Base-by-base conservation (phyloP, 2,113 vertebrate species). In the Ciconia stormi region DNA sequence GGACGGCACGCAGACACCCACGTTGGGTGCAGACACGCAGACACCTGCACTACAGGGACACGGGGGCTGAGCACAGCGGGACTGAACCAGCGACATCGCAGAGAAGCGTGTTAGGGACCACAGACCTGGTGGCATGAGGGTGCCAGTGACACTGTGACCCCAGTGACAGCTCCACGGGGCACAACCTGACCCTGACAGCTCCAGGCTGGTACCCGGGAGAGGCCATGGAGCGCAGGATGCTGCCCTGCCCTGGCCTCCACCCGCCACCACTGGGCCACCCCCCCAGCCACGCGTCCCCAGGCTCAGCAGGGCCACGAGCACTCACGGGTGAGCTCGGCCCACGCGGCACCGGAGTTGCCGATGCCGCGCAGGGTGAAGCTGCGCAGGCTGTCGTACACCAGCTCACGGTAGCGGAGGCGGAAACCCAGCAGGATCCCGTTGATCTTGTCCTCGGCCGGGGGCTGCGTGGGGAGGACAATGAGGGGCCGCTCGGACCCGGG, bases 391-490 rank as follows among this genome's bases (percentile, higher is more conserved):
- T 99, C 99, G 0, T 99, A 98, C 47, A 98, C 94, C 89, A 99
- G 98, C 97, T 99, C 99, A 1, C 99, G 98, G 93, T 99, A 99
- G 4, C 99, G 99, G 66, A 99, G 98, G 30, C 99, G 98, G 96
- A 99, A 99, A 6, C 99, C 99, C 94, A 99, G 97, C 40, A 99
- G 98, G 97, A 99, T 99, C 32, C 99, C 99, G 0, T 99, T 99
- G 96, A 99, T 99, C 96, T 98, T 99, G 97, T 99, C 99, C 95
- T 99, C 99, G 0, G 98, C 80, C 0, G 99, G 99, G 2, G 99
- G 98, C 99, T 99, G 90, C 6, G 4, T 0, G 30, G 32, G 47
- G 9, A 38, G 32, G 16, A 27, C 36, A 25, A 16, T 7, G 65
- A 59, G 77, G 6, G 34, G 53, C 38, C 61, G 29, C 76, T 47